Conservation (phyloP, 2,888 invertebrate genomes). For the Tupiocoris notatus region DNA sequence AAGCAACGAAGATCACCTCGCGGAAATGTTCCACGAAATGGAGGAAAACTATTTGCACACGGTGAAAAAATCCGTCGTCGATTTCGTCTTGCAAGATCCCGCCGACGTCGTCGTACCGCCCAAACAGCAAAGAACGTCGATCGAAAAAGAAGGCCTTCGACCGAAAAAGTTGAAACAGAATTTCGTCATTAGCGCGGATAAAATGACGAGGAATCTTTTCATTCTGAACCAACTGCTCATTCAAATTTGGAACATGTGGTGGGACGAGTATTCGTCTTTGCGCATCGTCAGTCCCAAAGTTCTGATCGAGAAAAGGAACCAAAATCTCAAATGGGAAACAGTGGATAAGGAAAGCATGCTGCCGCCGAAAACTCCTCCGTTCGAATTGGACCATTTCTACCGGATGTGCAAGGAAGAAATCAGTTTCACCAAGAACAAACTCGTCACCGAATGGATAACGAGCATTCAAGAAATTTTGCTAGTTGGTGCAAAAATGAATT, state of each 20-base stretch:
- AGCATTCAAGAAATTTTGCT: slow-evolving; percentile 57
- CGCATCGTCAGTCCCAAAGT: slow-evolving; percentile 26
- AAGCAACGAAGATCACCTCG: slow-evolving; percentile 52
- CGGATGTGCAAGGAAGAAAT: slow-evolving; percentile 54
- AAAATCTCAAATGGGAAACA: slow-evolving; percentile 50
- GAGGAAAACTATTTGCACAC: slow-evolving; percentile 70
- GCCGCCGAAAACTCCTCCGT: slow-evolving; percentile 25
- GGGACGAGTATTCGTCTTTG: slow-evolving; percentile 15
- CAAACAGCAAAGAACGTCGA: slow-evolving; percentile 29
- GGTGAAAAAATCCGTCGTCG: slow-evolving; percentile 88
- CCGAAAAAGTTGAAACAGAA: slow-evolving; percentile 35
- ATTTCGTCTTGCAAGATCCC: slow-evolving; percentile 84
- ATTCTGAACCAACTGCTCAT: slow-evolving; percentile 20
- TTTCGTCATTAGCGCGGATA: slow-evolving; percentile 32
- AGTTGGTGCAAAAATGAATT: slow-evolving; percentile 23
- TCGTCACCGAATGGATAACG: slow-evolving; percentile 67
- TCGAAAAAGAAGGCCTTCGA: slow-evolving; percentile 20
- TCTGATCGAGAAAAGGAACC: slow-evolving; percentile 24
- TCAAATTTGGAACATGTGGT: slow-evolving; percentile 37
- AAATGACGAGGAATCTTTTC: slow-evolving; percentile 31
- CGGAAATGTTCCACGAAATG: slow-evolving; percentile 46
- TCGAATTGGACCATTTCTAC: slow-evolving; percentile 30
- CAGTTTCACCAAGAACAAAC: slow-evolving; percentile 64
- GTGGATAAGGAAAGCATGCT: slow-evolving; percentile 57
- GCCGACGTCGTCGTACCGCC: slow-evolving; percentile 52